A percentile compares a stretch with the other conserved stretches of the same genome.
Evolutionary conservation across 2,797 vertebrate species (phyloP).

Genomic region (Somateria mollissima): DNA sequence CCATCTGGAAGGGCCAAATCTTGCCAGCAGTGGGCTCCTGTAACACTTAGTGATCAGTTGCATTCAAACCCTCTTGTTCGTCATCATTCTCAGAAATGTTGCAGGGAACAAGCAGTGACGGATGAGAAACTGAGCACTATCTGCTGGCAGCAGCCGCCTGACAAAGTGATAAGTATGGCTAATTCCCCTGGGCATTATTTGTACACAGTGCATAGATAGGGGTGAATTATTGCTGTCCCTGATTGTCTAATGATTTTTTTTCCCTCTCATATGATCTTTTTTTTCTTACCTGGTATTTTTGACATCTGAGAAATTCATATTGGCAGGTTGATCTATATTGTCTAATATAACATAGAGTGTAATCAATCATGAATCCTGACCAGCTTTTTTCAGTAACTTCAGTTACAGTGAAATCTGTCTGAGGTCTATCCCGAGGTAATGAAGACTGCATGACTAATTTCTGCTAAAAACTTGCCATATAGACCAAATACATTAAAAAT

Average conservation of each 20-base stretch:
- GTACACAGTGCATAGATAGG: conserved; percentile 73
- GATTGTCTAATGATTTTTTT: conserved; percentile 79
- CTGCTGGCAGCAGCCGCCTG: conserved; percentile 63
- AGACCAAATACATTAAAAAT: not conserved
- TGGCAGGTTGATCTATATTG: conserved; percentile 82
- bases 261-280: conserved; percentile 62
- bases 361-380: conserved; percentile 78
- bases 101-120: conserved; percentile 50
- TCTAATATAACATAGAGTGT: conserved; percentile 72
- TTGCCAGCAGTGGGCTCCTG: not conserved
- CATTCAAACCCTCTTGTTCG: conserved; percentile 46
- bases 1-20: not conserved
- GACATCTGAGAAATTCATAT: conserved; percentile 82
- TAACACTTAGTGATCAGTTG: not conserved
- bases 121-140: conserved; percentile 1
- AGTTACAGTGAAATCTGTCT: not conserved
- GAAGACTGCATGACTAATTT: conserved; percentile 7
- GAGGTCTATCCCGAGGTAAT: not conserved
- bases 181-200: conserved; percentile 77
- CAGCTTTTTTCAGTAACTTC: conserved; percentile 51
- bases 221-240: conserved; percentile 79
- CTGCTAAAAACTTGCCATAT: not conserved
- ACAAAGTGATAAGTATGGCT: conserved; percentile 66
- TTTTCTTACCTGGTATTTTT: conserved; percentile 70
- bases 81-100: conserved; percentile 44